These are phyloP conservation scores for Geopemphigus sp. DNA, from an alignment of 1,140 invertebrate genomes.

Conservation along the genomic window DNA sequence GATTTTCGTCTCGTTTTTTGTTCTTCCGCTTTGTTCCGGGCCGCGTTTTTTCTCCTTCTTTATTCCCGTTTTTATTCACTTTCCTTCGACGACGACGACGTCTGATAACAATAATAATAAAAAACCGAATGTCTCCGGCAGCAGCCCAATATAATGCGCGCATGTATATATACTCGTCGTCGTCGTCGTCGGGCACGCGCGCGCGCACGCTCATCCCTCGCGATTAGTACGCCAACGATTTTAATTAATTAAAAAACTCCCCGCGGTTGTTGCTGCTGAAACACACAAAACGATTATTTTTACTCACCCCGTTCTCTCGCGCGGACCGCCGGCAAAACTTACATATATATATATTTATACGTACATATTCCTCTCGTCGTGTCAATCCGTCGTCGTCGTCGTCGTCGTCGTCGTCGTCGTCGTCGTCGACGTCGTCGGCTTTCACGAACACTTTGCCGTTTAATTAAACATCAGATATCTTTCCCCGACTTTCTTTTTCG, in stretches of 20 bases:
- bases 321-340: too few relatives aligned
- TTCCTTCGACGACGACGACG: constrained; percentile 9
- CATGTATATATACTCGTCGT: neutral
- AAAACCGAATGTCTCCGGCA: constrained; percentile 33
- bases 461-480: constrained; percentile 48
- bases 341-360: too few relatives aligned
- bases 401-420: neutral
- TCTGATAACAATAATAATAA: constrained; percentile 20
- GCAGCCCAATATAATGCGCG: constrained; percentile 10
- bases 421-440: neutral
- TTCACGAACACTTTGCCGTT: constrained; percentile 46
- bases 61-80: too few relatives aligned
- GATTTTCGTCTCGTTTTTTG: constrained; percentile 23
- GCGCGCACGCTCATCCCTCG: neutral
- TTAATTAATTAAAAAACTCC: constrained; percentile 49
- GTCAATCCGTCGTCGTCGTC: neutral
- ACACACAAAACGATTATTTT: constrained; percentile 44
- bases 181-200: neutral
- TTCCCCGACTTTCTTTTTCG: neutral
- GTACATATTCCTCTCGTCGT: too few relatives aligned
- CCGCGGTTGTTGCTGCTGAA: neutral
- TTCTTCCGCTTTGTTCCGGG: neutral
- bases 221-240: constrained; percentile 38
- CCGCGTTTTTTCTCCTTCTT: too few relatives aligned
- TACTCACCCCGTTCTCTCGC: neutral